Base-by-base conservation (phyloP, 1,140 invertebrate genomes). In the Camponotus pennsylvanicus region DNA sequence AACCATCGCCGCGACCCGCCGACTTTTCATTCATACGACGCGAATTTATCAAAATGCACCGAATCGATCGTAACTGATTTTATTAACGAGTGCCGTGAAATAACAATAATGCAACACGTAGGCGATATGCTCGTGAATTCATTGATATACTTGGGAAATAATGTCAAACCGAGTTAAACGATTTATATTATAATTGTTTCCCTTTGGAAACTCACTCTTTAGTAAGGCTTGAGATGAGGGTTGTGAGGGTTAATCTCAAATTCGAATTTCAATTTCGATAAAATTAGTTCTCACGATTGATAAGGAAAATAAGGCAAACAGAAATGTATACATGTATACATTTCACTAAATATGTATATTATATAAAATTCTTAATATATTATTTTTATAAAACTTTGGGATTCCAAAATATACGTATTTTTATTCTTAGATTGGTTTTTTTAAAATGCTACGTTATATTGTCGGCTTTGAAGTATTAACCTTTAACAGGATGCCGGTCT, bases 1-100 rank as follows among this genome's bases (percentile, higher is more conserved):
- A 73, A 83, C 32, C 40, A 21, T 63, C 40, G 79, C 27, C 67
- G 79, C 79, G 79, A 83, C 79, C 79, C 32, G 79, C 13, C 69
- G 79, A 83, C 79, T 83, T 83, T 83, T 73, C 69, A 83, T 83
- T 83, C 79, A 83, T 83, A 57, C 67, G 55, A 55, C 55, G 79
- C 55, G 40, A 83, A 75, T 83, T 83, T 73, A 83, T 40, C 69
- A 83, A 75, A 83, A 83, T 59, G 40, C 55, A n/a, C 49, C 79
- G 45, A 49, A 82, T 45, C 79, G 40, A 73, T 37, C 69, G 69
- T 37, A 34, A 18, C 55, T 40, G 13, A 73, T 83, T 83, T 6
- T 13, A 83, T 83, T 73, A 34, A 27, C 69, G 69, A 49, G 18
- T 34, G 13, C 13, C 21, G 55, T 21, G 79, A 83, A 83, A 83